A percentile compares a stretch with the other conserved stretches of the same genome.
Evolutionary conservation across 1,140 invertebrate species (phyloP).

Genomic region (Temnothorax curvispinosus): DNA sequence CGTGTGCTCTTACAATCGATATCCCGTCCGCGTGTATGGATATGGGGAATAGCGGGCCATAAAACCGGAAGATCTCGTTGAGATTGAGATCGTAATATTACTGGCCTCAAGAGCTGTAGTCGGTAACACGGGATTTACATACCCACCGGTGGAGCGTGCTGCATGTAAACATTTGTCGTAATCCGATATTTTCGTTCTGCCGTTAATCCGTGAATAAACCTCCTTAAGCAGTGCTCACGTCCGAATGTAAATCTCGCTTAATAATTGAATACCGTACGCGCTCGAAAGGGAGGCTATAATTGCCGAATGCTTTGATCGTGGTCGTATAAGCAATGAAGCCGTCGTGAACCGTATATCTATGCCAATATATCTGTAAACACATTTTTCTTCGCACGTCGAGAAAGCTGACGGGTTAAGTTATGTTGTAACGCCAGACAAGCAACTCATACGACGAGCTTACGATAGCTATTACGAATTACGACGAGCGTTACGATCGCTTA

Average conservation of each 20-base stretch:
- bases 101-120: constrained; percentile 15
- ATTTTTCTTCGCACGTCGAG: no score
- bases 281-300: background rate
- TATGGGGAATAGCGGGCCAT: constrained; percentile 25
- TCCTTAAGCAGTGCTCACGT: constrained; percentile 30
- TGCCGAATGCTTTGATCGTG: background rate
- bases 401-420: no score
- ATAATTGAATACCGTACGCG: constrained; percentile 12
- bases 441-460: no score
- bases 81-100: constrained; percentile 67
- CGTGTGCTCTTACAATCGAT: constrained; percentile 45
- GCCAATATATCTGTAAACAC: no score
- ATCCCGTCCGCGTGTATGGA: background rate
- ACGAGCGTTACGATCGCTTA: no score
- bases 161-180: constrained; percentile 49
- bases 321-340: no score
- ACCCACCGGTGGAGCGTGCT: background rate
- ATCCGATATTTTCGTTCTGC: constrained; percentile 40
- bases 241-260: constrained; percentile 36
- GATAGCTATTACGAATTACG: no score
- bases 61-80: constrained; percentile 60
- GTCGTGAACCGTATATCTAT: no score
- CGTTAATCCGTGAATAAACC: constrained; percentile 44
- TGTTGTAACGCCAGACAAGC: no score
- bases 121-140: constrained; percentile 56